Percentiles rank a stretch among this genome's conserved stretches.
Conservation (phyloP, 2,113 vertebrate genomes). For the Thermophis baileyi region DNA sequence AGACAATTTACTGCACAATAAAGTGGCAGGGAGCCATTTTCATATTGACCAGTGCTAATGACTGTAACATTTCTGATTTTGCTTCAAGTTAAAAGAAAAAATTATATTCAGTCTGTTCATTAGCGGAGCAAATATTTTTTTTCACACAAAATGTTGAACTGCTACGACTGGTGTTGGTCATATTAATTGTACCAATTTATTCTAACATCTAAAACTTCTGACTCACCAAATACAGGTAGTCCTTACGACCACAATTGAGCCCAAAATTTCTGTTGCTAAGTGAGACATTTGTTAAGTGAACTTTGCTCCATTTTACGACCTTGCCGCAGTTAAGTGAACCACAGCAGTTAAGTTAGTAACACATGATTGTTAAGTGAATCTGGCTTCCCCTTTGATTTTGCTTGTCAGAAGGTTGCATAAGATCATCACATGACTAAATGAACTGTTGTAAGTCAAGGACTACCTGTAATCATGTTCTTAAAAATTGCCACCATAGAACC, state of each 20-base stretch:
- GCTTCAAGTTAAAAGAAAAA: slow-evolving; percentile 28
- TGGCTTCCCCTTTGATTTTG: too few relatives aligned
- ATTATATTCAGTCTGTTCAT: slow-evolving; percentile 17
- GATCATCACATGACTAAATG: too few relatives aligned
- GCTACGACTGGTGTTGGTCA: slow-evolving; percentile 5
- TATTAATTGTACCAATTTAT: slow-evolving; percentile 18
- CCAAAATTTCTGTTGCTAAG: too few relatives aligned
- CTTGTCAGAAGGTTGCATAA: too few relatives aligned
- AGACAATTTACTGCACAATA: slow-evolving; percentile 18
- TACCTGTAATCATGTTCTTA: not conserved
- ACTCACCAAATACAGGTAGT: not conserved
- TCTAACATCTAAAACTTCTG: slow-evolving; percentile 6
- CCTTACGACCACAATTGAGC: too few relatives aligned
- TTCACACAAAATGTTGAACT: not conserved
- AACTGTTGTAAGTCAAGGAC: too few relatives aligned
- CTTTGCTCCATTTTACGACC: too few relatives aligned
- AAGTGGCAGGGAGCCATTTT: slow-evolving; percentile 42
- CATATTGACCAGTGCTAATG: slow-evolving; percentile 28
- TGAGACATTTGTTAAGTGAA: too few relatives aligned
- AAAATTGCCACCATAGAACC: not conserved
- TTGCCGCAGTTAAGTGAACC: too few relatives aligned
- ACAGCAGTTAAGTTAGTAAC: too few relatives aligned
- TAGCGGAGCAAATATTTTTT: slow-evolving; percentile 17
- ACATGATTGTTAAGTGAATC: too few relatives aligned
- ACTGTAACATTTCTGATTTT: slow-evolving; percentile 16